phyloP scores from a whole-genome alignment of 2,113 vertebrate genomes.

The Plecotus auritus region DNA sequence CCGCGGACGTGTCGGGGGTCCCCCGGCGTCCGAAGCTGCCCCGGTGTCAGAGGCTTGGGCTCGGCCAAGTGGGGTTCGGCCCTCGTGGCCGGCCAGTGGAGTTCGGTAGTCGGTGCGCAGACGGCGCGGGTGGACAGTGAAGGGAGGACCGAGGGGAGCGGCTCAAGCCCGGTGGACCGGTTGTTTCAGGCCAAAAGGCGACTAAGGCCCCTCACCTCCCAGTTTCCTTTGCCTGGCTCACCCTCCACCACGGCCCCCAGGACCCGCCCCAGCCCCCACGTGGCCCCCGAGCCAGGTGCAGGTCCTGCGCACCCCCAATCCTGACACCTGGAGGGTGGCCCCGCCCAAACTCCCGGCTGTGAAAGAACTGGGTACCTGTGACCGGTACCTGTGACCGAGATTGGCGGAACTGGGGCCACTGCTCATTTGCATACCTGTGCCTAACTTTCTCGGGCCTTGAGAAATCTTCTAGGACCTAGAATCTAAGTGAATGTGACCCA shows the following conservation, averaged over 20 bases:
- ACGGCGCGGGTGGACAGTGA: neutral
- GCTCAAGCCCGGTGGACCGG: neutral
- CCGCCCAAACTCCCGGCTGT: neutral
- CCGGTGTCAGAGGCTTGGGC: neutral
- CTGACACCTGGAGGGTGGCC: constrained; percentile 37
- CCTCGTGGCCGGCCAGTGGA: neutral
- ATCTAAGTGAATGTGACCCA: neutral
- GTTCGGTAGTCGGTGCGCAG: neutral
- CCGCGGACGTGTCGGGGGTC: neutral
- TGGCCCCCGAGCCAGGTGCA: neutral
- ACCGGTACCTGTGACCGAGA: neutral
- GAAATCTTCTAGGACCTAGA: neutral
- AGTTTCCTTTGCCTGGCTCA: neutral
- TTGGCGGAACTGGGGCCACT: neutral
- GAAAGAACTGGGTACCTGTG: neutral
- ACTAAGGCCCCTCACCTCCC: neutral
- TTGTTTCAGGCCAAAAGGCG: neutral
- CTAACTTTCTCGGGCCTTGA: neutral
- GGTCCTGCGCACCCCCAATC: neutral
- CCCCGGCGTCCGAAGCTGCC: neutral
- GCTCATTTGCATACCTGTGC: neutral
- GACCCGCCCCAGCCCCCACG: neutral
- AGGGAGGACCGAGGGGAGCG: neutral
- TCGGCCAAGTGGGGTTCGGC: neutral
- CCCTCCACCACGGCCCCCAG: neutral